Base-by-base conservation (phyloP, 2,797 vertebrate genomes). In the Gephyroberyx darwinii region DNA sequence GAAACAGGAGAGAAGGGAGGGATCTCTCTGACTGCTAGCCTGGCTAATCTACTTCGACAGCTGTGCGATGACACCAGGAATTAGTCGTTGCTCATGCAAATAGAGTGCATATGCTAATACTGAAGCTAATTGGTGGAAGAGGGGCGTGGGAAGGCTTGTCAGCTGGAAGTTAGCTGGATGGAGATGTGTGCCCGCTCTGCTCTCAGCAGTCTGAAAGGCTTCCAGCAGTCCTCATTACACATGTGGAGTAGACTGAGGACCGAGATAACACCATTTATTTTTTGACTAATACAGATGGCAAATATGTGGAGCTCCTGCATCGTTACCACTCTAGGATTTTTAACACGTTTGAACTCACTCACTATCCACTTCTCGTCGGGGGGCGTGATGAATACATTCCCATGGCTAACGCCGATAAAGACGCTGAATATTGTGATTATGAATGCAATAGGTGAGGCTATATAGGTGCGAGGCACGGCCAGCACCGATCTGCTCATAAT, bases 81-180 rank as follows among this genome's bases (percentile, higher is more conserved):
- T 92, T 86, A 89, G 82, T 84, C 74, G 74, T 82, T 88, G 86
- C 84, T 88, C 84, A 89, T 90, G 88, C 86, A 90, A 90, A 90
- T 84, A 78, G 85, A 82, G 81, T 71, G 64, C 82, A 82, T 89
- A 91, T 90, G 89, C 87, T 89, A 91, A 91, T 90, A 75, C 79
- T 65, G 85, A 69, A 87, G 84, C 85, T 89, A 90, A 91, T 89
- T 88, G 86, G 72, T 76, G 78, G 71, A 74, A 74, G 76, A 50
- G 52, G 20, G 35, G n/a, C 30, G 50, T 4, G 50, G 62, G 59
- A 39, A 17, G 71, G 43, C 50, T 66, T 86, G 87, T 88, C 86
- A 88, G 72, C 76, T 68, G 79, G 82, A 84, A 69, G 80, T 63
- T 59, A 65, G 78, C 75, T 82, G 78, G 75, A 80, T 81, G 81